Conservation (phyloP, 1,140 invertebrate species). For the Penaeus chinensis region DNA sequence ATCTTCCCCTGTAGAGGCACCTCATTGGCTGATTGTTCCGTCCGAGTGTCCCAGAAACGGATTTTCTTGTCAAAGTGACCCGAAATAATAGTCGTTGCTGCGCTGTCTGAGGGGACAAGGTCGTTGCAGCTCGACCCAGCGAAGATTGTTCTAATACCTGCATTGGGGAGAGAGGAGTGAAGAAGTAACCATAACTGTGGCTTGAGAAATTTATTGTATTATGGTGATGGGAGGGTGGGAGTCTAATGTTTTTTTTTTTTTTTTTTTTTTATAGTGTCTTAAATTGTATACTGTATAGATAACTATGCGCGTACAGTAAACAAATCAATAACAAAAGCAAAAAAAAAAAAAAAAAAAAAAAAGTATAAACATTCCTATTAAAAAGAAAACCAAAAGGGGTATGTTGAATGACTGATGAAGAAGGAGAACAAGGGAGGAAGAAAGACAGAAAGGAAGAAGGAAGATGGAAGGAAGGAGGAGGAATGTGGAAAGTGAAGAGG, state of each 20-base stretch:
- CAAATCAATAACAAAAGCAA: too few relatives aligned
- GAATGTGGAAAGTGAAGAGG: not conserved
- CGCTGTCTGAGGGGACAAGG: slow-evolving; percentile 86
- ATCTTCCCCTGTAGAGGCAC: slow-evolving; percentile 92
- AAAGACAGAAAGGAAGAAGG: not conserved
- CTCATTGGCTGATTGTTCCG: slow-evolving; percentile 70
- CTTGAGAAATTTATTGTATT: too few relatives aligned
- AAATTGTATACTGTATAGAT: too few relatives aligned
- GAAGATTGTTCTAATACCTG: slow-evolving; percentile 82
- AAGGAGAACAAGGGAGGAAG: too few relatives aligned
- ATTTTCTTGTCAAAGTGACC: slow-evolving; percentile 98
- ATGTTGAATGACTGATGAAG: not conserved
- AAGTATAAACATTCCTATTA: not conserved
- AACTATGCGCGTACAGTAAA: too few relatives aligned
- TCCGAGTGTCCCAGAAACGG: slow-evolving; percentile 93
- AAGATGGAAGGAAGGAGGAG: not conserved
- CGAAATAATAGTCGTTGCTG: slow-evolving; percentile 83
- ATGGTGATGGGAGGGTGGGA: too few relatives aligned
- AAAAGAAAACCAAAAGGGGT: too few relatives aligned
- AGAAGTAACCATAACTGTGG: too few relatives aligned
- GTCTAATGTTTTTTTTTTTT: too few relatives aligned
- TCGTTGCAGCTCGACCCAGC: slow-evolving; percentile 97
- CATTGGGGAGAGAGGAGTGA: too few relatives aligned
- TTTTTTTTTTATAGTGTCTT: too few relatives aligned
- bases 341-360: too few relatives aligned